Conservation (phyloP, 2,113 vertebrate species). For the Triplophysa rosa region DNA sequence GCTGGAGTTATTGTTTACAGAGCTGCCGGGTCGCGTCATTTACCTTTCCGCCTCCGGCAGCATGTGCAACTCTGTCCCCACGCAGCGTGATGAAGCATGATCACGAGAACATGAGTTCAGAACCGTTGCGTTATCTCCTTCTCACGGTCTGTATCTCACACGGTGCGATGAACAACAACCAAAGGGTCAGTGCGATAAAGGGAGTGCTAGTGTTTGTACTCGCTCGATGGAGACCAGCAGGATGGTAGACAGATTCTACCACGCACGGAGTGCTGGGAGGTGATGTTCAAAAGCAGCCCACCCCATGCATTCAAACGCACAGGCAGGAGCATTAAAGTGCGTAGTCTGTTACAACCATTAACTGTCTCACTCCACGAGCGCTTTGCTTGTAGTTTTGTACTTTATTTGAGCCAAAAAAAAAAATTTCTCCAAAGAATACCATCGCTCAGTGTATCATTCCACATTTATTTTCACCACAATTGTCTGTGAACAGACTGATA, state of each 20-base stretch:
- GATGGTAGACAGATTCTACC: not conserved
- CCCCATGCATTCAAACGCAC: not conserved
- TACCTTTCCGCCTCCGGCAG: not conserved
- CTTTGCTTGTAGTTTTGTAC: not conserved
- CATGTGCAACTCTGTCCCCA: no score
- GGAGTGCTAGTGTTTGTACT: not conserved
- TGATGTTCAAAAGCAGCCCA: constrained; percentile 1
- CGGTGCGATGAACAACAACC: not conserved
- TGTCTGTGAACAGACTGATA: not conserved
- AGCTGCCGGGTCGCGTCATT: constrained; percentile 14
- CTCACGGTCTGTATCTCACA: not conserved
- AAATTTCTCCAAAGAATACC: no score
- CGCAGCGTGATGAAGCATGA: not conserved
- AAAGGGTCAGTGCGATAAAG: constrained; percentile 15
- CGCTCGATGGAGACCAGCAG: not conserved
- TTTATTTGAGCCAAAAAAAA: not conserved
- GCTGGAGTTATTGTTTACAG: constrained; percentile 6
- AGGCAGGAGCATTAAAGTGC: not conserved
- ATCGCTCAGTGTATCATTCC: not conserved
- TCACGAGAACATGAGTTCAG: not conserved
- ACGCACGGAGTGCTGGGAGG: not conserved
- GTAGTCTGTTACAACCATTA: not conserved
- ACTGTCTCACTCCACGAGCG: not conserved
- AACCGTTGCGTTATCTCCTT: not conserved
- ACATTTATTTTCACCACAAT: no score